These are phyloP conservation scores for Perdix hodgsoniae DNA, from an alignment of 2,797 vertebrate species.

Conservation along the genomic window DNA sequence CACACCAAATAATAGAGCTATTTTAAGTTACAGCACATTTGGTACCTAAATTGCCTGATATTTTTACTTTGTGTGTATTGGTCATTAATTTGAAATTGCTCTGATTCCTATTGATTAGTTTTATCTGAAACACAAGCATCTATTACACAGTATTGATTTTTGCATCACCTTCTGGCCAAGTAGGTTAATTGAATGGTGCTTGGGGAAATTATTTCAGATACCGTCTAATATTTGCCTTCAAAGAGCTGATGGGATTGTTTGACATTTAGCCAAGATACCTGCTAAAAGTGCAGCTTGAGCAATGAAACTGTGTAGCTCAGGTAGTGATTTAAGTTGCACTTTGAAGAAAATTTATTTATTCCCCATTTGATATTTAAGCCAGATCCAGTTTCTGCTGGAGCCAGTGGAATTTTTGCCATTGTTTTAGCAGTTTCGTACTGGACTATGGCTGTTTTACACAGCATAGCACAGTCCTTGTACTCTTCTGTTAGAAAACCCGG, in stretches of 20 bases:
- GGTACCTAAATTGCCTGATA: neutral
- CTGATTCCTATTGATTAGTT: conserved; percentile 38
- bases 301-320: neutral
- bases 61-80: neutral
- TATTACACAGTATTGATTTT: conserved; percentile 44
- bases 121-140: conserved; percentile 16
- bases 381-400: neutral
- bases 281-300: neutral
- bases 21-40: neutral
- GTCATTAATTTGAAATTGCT: conserved; percentile 28
- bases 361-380: neutral
- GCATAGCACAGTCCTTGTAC: neutral
- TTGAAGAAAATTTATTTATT: neutral
- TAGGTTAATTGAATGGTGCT: conserved; percentile 48
- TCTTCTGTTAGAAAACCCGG: neutral
- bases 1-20: neutral
- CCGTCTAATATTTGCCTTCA: conserved; percentile 33
- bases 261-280: conserved; percentile 29
- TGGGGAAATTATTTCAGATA: conserved; percentile 30
- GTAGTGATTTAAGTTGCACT: neutral
- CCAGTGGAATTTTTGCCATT: neutral
- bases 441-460: neutral
- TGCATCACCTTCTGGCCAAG: conserved; percentile 43
- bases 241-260: conserved; percentile 43
- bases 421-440: neutral